Conservation (phyloP, 1,140 invertebrate genomes). For the Acromyrmex heyeri region DNA sequence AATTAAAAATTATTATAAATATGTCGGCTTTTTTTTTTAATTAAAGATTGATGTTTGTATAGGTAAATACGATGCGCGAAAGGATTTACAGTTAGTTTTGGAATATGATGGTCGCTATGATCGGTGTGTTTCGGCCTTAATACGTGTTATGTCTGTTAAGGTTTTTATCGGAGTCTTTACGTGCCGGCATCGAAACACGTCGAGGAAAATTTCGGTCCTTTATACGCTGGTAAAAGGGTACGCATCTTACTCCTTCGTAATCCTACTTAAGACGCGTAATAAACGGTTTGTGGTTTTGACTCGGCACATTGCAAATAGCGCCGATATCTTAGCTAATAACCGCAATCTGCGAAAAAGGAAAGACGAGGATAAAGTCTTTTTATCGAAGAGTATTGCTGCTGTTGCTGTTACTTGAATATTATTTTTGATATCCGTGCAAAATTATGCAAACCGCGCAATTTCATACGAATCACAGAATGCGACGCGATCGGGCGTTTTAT, state of each 20-base stretch:
- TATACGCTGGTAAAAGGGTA: background rate
- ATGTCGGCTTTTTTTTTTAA: background rate
- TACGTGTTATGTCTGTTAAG: slow-evolving; percentile 7
- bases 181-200: background rate
- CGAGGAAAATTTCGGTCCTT: slow-evolving; percentile 35
- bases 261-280: slow-evolving; percentile 4
- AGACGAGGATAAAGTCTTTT: background rate
- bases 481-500: background rate
- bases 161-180: slow-evolving; percentile 47
- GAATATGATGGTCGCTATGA: background rate
- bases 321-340: slow-evolving; percentile 34
- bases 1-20: background rate
- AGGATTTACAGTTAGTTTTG: background rate
- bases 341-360: background rate
- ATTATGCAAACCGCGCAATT: slow-evolving; percentile 23
- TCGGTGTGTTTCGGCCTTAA: slow-evolving; percentile 10
- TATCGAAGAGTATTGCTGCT: background rate
- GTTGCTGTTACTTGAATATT: slow-evolving; percentile 18
- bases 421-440: background rate
- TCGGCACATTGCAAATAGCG: background rate
- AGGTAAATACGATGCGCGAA: too few species aligned
- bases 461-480: slow-evolving; percentile 10
- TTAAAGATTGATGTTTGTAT: too few species aligned
- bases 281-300: background rate
- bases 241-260: slow-evolving; percentile 13